phyloP scores from a whole-genome alignment of 2,113 vertebrate genomes.

The Chinchilla lanigera region DNA sequence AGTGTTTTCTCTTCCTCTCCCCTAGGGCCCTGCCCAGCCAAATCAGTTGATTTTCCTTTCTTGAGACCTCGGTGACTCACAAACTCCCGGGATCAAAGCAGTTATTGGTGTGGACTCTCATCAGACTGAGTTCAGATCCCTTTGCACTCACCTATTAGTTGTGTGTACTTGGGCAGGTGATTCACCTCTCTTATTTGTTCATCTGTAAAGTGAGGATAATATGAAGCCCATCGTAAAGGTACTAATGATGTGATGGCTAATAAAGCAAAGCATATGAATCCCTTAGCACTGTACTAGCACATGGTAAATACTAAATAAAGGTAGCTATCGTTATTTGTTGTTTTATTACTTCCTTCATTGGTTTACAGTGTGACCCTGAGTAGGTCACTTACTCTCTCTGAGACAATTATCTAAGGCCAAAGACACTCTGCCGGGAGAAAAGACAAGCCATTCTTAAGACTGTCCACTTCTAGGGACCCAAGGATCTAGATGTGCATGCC shows the following conservation, averaged over 20 bases:
- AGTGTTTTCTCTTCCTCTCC: constrained; percentile 48
- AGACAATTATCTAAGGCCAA: constrained; percentile 10
- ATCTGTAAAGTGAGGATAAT: constrained; percentile 36
- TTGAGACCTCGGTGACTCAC: not conserved
- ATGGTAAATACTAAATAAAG: not conserved
- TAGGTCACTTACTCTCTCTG: constrained; percentile 25
- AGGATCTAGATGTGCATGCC: not conserved
- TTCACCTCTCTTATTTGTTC: constrained; percentile 1
- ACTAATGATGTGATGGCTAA: not conserved
- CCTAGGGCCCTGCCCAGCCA: constrained; percentile 43
- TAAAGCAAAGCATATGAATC: not conserved
- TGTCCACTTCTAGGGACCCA: not conserved
- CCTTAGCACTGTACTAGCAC: not conserved
- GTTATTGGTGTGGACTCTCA: not conserved
- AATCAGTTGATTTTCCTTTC: constrained; percentile 41
- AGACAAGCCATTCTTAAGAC: not conserved
- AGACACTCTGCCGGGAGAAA: not conserved
- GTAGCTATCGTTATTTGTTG: not conserved
- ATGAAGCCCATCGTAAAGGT: not conserved
- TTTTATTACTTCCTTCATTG: not conserved
- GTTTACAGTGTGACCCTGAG: constrained; percentile 1
- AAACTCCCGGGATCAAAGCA: constrained; percentile 54
- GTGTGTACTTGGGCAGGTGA: not conserved
- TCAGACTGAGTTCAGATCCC: constrained; percentile 10
- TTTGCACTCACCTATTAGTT: not conserved